phyloP scores from a whole-genome alignment of 2,888 invertebrate genomes.

The Chrysodeixis includens region DNA sequence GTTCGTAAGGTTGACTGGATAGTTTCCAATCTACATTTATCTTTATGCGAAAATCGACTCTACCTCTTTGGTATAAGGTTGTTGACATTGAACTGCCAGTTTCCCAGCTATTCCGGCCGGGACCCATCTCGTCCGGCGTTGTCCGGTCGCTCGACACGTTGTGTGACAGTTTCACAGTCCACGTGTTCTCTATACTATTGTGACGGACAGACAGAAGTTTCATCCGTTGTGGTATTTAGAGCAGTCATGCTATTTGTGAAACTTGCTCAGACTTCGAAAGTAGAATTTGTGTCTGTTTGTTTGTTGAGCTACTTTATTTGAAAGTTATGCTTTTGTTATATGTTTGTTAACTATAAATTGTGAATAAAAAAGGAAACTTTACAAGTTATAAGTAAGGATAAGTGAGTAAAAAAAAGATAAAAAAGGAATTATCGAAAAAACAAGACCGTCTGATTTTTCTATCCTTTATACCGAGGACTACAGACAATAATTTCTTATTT shows the following conservation, averaged over 20 bases:
- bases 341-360: background rate
- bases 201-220: constrained; percentile 31
- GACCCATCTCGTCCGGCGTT: constrained; percentile 20
- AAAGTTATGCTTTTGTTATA: background rate
- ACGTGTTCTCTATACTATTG: constrained; percentile 18
- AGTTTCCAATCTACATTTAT: background rate
- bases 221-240: constrained; percentile 20
- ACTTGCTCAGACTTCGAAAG: background rate
- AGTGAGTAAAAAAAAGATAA: too few relatives aligned
- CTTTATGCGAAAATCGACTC: background rate
- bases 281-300: constrained; percentile 9
- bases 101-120: constrained; percentile 8
- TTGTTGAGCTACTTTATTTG: background rate
- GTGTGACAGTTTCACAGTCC: constrained; percentile 29
- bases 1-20: background rate
- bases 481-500: background rate
- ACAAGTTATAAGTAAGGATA: too few relatives aligned
- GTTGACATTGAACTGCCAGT: background rate
- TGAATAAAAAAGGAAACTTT: too few relatives aligned
- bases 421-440: too few relatives aligned
- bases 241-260: constrained; percentile 23
- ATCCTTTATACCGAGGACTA: background rate
- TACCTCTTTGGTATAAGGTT: background rate
- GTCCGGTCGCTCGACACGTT: constrained; percentile 23
- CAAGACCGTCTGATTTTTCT: background rate